Percentiles rank a stretch among this genome's conserved stretches.
Evolutionary conservation across 2,888 invertebrate species (phyloP).

Genomic region (Rambutsinella grinnellia): DNA sequence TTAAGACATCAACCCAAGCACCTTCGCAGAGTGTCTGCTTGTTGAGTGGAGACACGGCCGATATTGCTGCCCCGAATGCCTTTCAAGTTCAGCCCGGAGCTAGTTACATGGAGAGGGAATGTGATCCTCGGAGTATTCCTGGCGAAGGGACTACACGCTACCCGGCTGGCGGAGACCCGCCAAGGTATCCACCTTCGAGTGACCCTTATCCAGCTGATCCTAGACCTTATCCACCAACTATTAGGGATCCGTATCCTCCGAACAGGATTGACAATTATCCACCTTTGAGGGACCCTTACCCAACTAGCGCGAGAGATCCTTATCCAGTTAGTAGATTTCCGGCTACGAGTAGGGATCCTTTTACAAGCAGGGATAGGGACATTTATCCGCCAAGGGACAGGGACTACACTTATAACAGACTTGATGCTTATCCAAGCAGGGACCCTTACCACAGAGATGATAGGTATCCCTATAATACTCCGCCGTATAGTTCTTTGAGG

Average conservation of each 20-base stretch:
- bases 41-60: slow-evolving; percentile 69
- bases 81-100: slow-evolving; percentile 68
- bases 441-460: slow-evolving; percentile 62
- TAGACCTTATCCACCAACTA: slow-evolving; percentile 55
- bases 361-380: slow-evolving; percentile 58
- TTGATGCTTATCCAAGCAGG: slow-evolving; percentile 63
- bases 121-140: slow-evolving; percentile 64
- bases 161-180: slow-evolving; percentile 48
- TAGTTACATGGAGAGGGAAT: slow-evolving; percentile 68
- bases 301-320: slow-evolving; percentile 61
- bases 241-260: slow-evolving; percentile 63
- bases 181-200: slow-evolving; percentile 44
- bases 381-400: slow-evolving; percentile 58
- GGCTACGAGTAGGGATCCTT: slow-evolving; percentile 62
- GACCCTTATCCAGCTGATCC: slow-evolving; percentile 59
- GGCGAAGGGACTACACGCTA: slow-evolving; percentile 48
- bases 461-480: slow-evolving; percentile 57
- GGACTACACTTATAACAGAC: slow-evolving; percentile 55
- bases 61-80: slow-evolving; percentile 68
- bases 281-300: slow-evolving; percentile 59
- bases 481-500: slow-evolving; percentile 53
- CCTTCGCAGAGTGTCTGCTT: slow-evolving; percentile 68
- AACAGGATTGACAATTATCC: slow-evolving; percentile 63
- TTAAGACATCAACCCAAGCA: slow-evolving; percentile 44
- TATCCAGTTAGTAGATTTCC: slow-evolving; percentile 64